Percentiles rank a stretch among this genome's conserved stretches.
Conservation (phyloP, 2,113 vertebrate genomes). For the Mobula birostris region DNA sequence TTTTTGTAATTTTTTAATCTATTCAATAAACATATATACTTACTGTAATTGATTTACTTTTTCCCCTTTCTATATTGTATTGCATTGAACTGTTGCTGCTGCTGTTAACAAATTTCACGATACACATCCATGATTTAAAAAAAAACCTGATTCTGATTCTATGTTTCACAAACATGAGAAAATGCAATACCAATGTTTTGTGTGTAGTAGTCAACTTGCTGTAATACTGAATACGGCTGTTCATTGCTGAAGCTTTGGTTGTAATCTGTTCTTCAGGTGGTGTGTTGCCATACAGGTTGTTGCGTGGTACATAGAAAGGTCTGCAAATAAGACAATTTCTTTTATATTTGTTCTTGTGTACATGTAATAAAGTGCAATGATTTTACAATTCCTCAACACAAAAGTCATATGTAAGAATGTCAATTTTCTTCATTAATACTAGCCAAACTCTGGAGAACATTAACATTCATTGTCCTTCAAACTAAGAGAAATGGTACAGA, state of each 20-base stretch:
- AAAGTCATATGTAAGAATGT: not conserved
- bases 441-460: not conserved
- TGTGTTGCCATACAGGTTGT: slow-evolving; percentile 62
- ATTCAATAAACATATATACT: too few relatives aligned
- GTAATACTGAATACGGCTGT: slow-evolving; percentile 90
- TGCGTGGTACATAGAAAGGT: slow-evolving; percentile 84
- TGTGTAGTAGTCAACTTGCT: slow-evolving; percentile 70
- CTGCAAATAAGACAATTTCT: slow-evolving; percentile 50
- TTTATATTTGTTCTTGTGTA: too few relatives aligned
- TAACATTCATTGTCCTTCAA: not conserved
- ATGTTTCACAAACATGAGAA: too few relatives aligned
- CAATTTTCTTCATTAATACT: not conserved
- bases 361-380: too few relatives aligned
- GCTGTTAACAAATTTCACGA: too few relatives aligned
- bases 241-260: slow-evolving; percentile 80
- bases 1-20: too few relatives aligned
- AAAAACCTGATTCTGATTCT: slow-evolving; percentile 57
- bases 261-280: slow-evolving; percentile 69
- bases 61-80: too few relatives aligned
- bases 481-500: not conserved
- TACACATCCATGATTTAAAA: too few relatives aligned
- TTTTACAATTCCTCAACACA: not conserved
- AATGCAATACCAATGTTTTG: slow-evolving; percentile 59
- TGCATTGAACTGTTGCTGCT: too few relatives aligned
- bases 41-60: too few relatives aligned